Evolutionary conservation across 1,140 invertebrate genomes (phyloP).

Genomic region (Ridgeia piscesae): DNA sequence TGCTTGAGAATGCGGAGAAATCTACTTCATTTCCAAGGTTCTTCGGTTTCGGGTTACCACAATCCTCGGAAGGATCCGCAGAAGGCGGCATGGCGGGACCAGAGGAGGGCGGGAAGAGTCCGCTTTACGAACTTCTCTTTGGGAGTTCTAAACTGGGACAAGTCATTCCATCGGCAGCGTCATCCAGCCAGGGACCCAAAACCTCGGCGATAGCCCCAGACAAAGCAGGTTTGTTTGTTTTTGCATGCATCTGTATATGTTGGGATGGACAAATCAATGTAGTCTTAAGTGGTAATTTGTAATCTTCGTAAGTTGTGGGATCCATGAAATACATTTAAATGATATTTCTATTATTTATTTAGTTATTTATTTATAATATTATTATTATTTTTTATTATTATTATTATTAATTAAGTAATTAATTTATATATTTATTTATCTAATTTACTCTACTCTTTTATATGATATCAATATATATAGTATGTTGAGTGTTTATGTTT

Average conservation of each 20-base stretch:
- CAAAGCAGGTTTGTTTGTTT: background rate
- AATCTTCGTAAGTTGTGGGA: background rate
- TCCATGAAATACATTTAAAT: background rate
- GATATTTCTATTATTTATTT: too few species aligned
- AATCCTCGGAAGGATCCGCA: background rate
- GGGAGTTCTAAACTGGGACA: background rate
- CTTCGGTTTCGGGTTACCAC: background rate
- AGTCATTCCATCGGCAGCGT: background rate
- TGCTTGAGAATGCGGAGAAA: background rate
- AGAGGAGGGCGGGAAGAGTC: background rate
- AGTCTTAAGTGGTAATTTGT: background rate
- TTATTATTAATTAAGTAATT: too few species aligned
- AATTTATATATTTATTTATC: too few species aligned
- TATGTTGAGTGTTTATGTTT: too few species aligned
- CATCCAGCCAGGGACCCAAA: too few species aligned
- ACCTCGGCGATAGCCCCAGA: background rate
- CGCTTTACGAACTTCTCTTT: background rate
- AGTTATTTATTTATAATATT: too few species aligned
- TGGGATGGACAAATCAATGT: background rate
- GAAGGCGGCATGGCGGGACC: too few species aligned
- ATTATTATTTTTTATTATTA: too few species aligned
- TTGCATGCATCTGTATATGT: background rate
- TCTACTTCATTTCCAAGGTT: background rate
- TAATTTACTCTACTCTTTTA: too few species aligned
- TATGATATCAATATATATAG: too few species aligned